phyloP scores from a whole-genome alignment of 1,140 invertebrate genomes.

The Bombus terrestris region DNA sequence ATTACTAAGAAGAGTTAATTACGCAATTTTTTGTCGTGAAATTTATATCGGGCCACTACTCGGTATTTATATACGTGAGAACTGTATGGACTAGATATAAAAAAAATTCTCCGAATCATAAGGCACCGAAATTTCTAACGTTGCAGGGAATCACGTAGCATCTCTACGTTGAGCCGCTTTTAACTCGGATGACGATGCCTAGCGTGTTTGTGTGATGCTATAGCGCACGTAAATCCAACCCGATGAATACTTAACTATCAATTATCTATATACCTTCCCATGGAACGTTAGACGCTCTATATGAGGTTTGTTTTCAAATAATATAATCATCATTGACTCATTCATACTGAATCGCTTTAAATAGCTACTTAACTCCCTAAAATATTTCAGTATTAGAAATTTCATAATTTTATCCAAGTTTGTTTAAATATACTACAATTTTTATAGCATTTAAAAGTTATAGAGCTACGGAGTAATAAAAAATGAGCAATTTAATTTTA shows the following conservation, averaged over 20 bases:
- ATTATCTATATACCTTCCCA: neutral
- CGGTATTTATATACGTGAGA: neutral
- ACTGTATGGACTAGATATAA: neutral
- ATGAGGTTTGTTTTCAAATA: neutral
- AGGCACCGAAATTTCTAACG: neutral
- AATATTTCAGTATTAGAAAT: neutral
- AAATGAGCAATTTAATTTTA: neutral
- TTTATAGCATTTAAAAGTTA: neutral
- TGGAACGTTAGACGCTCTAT: neutral
- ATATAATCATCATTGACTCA: neutral
- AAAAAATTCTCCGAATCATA: constrained; percentile 30
- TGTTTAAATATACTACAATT: neutral
- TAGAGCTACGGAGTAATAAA: neutral
- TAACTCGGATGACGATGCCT: constrained; percentile 11
- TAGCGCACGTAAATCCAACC: neutral
- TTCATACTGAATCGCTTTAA: neutral
- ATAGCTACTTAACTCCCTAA: neutral
- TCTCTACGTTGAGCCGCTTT: constrained; percentile 8
- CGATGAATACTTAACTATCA: neutral
- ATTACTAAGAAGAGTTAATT: neutral
- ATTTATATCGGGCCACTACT: neutral
- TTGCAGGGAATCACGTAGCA: constrained; percentile 40
- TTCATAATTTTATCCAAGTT: neutral
- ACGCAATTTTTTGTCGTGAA: neutral
- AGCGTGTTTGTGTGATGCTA: neutral